Percentiles rank a stretch among this genome's conserved stretches.
Evolutionary conservation across 2,888 invertebrate species (phyloP).

Genomic region (Anoplius nigerrimus): DNA sequence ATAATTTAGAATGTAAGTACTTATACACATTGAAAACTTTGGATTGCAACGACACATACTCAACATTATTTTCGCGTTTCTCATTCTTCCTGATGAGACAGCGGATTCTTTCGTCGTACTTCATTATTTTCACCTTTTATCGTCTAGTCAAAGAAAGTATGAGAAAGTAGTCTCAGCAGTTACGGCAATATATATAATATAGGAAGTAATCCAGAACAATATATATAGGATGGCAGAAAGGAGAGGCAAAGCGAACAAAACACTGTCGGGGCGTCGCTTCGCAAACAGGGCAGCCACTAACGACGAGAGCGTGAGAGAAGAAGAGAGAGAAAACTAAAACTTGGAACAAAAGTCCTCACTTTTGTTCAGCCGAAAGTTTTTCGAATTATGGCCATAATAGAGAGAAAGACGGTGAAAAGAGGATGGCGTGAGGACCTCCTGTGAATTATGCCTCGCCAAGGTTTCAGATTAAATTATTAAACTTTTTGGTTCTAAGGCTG

Average conservation of each 20-base stretch:
- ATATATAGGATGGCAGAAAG: slow-evolving; percentile 50
- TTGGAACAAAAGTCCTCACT: slow-evolving; percentile 73
- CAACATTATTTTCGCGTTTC: not conserved
- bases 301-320: slow-evolving; percentile 12
- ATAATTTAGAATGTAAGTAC: no score
- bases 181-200: not conserved
- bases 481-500: slow-evolving; percentile 41
- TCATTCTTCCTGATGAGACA: not conserved
- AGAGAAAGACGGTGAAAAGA: slow-evolving; percentile 45
- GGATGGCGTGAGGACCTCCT: slow-evolving; percentile 43
- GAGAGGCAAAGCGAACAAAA: slow-evolving; percentile 73
- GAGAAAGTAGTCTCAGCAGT: slow-evolving; percentile 1
- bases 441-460: slow-evolving; percentile 67
- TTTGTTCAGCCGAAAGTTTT: slow-evolving; percentile 73
- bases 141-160: not conserved
- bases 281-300: slow-evolving; percentile 58
- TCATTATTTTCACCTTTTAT: not conserved
- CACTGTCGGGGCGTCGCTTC: slow-evolving; percentile 71
- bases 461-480: slow-evolving; percentile 64
- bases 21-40: no score
- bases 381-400: slow-evolving; percentile 69
- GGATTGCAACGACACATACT: no score
- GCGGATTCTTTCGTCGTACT: not conserved
- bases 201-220: no score
- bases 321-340: slow-evolving; percentile 62